These are phyloP conservation scores for Nesidiocoris tenuis DNA, from an alignment of 2,888 invertebrate genomes.

Conservation along the genomic window DNA sequence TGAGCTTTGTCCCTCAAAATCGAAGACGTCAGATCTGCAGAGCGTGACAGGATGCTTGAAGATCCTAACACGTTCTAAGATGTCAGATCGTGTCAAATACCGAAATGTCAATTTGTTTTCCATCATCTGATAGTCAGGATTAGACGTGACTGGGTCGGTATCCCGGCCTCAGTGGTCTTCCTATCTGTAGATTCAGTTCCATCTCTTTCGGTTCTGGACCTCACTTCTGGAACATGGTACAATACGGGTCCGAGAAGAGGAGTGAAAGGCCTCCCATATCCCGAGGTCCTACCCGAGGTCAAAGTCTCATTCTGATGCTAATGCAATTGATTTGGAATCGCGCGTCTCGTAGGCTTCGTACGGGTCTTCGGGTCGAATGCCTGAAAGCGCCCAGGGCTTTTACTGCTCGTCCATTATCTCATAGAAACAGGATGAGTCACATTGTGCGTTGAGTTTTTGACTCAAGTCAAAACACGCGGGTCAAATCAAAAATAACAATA, in stretches of 20 bases:
- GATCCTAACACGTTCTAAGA: neutral
- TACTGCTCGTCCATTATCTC: slow-evolving; percentile 16
- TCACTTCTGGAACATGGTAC: slow-evolving; percentile 24
- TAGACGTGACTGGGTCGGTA: slow-evolving; percentile 26
- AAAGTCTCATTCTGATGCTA: slow-evolving; percentile 40
- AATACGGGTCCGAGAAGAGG: slow-evolving; percentile 24
- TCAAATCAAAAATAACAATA: neutral
- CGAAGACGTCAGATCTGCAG: too few relatives aligned
- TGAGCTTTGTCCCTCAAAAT: too few relatives aligned
- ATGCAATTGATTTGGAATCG: slow-evolving; percentile 42
- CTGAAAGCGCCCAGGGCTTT: slow-evolving; percentile 1
- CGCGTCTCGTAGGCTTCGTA: slow-evolving; percentile 12
- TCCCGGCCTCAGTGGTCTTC: neutral
- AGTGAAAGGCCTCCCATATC: slow-evolving; percentile 28
- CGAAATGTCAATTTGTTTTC: slow-evolving; percentile 42
- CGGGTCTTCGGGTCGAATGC: slow-evolving; percentile 6
- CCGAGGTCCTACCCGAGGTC: slow-evolving; percentile 18
- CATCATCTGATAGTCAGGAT: slow-evolving; percentile 42
- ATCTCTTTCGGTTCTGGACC: neutral
- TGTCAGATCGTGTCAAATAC: slow-evolving; percentile 37
- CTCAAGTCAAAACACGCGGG: neutral
- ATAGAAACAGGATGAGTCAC: neutral
- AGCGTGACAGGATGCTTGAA: too few relatives aligned
- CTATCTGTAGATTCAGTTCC: neutral
- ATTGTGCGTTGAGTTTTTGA: neutral